Percentiles rank a stretch among this genome's conserved stretches.
Conservation (phyloP, 2,888 invertebrate species). For the Scaptomyza polygonia region DNA sequence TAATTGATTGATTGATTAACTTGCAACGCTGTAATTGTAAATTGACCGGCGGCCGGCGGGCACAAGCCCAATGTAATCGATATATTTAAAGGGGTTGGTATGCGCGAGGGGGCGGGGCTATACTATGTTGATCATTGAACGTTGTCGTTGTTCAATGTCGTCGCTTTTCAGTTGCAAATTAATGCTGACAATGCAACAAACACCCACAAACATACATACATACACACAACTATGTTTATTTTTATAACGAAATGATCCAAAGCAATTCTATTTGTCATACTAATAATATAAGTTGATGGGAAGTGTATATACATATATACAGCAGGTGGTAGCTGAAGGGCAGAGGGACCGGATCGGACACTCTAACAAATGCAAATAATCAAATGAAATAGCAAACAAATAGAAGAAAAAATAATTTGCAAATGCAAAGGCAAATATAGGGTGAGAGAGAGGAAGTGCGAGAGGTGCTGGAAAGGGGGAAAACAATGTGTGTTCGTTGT, state of each 20-base stretch:
- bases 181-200: conserved; percentile 69
- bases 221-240: neutral
- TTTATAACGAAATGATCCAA: conserved; percentile 23
- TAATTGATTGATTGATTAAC: conserved; percentile 80
- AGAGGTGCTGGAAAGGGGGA: neutral
- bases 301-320: too few relatives aligned
- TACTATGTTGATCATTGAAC: conserved; percentile 33
- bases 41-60: conserved; percentile 62
- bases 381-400: conserved; percentile 32
- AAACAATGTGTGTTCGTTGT: conserved; percentile 41
- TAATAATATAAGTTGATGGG: conserved; percentile 10
- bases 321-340: too few relatives aligned
- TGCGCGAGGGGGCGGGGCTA: neutral
- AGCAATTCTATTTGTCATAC: conserved; percentile 44
- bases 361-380: conserved; percentile 29
- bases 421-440: conserved; percentile 51
- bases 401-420: conserved; percentile 53
- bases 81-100: neutral
- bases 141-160: conserved; percentile 56
- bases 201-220: conserved; percentile 20
- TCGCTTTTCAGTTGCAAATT: conserved; percentile 66
- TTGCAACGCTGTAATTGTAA: conserved; percentile 65
- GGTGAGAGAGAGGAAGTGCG: neutral
- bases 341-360: too few relatives aligned
- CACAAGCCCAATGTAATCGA: conserved; percentile 42